Evolutionary conservation across 2,888 invertebrate genomes (phyloP), one percentile per base, ranked within the genome.

Genomic region (Mayetiola destructor): DNA sequence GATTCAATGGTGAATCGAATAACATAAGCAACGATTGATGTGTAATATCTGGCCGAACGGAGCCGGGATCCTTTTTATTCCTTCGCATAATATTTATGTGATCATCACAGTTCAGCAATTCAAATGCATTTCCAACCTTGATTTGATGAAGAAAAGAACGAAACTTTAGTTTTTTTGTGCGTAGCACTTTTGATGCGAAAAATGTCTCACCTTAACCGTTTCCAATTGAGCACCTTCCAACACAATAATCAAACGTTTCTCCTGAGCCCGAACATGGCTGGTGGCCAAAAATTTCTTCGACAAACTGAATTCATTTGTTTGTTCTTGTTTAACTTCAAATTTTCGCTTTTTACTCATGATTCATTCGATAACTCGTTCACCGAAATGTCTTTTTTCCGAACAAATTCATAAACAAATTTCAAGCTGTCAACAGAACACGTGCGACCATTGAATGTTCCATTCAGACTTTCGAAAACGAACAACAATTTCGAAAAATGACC

Each of bases 11-110:
- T 60, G 95, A 95, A 70, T 99, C 97, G 76, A 97, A 84, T 54
- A 99, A 76, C 95, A 97, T 99, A 1, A 99, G 75, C 16, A 99
- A 76, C 68, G 96, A 97, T 71, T 97, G 97, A 71, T 99, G 97
- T 0, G 91, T 82, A 60, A 99, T 99, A 67, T 99, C 99, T 0
- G 99, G 99, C 30, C 99, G 78, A 66, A 91, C 93, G 2, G 86
- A 80, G 0, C 90, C 87, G 0, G 88, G 85, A 65, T 94, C 90
- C 59, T 91, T 78, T 63, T 88, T 85, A 69, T 88, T 85, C 69
- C 88, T 94, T 62, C 85, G 84, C 62, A 95, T 76, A 60, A 93
- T 84, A 62, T 80, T 76, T 23, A 80, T 78, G 71, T 97, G 96
- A 67, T 94, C 93, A 70, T 97, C 96, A 72, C 92, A 92, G 67